Evolutionary conservation across 2,797 vertebrate genomes (phyloP), one percentile per base, ranked within the genome.

Genomic region (Centropyge bicolor): DNA sequence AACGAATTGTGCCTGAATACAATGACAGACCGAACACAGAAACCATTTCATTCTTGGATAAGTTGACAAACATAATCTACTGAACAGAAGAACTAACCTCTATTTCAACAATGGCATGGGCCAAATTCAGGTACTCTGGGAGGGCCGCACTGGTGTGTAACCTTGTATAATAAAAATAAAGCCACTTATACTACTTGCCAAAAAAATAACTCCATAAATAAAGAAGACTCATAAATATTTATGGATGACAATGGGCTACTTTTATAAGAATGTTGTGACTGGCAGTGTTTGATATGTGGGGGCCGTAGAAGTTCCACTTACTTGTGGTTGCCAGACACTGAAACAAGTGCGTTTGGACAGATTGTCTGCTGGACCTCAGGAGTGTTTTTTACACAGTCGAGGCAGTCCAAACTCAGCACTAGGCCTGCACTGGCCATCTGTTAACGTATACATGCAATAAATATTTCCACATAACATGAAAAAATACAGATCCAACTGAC

Each of bases 51-150:
- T 55, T 31, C 43, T 38, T 9, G 35, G 20, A 70, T 2, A 17
- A 54, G 11, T 4, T 10, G 27, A 49, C 31, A 45, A 24, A 52
- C 27, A 27, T 11, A 5, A 68, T 40, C 8, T 20, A 8, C 11
- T 10, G 16, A 59, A 31, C 20, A 52, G 17, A n/a, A 20, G 52
- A 62, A 84, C 85, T 76, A 36, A 95, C 95, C 93, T 95, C 92
- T 36, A 96, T 88, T 85, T 92, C 94, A 60, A 94, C 74, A n/a
- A 92, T 52, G 9, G 83, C 76, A 1, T 89, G 83, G 9, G 86
- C 78, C 67, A 94, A 57, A 67, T 86, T 88, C 19, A 93, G 74
- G 70, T 81, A 79, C 41, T 94, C 87, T 27, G 88, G 71, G 48
- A 72, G 71, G 1, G 75, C 57, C 2, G 60, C 63, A 55, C 76